Evolutionary conservation across 2,113 vertebrate genomes (phyloP).

Genomic region (Dromaius novaehollandiae): DNA sequence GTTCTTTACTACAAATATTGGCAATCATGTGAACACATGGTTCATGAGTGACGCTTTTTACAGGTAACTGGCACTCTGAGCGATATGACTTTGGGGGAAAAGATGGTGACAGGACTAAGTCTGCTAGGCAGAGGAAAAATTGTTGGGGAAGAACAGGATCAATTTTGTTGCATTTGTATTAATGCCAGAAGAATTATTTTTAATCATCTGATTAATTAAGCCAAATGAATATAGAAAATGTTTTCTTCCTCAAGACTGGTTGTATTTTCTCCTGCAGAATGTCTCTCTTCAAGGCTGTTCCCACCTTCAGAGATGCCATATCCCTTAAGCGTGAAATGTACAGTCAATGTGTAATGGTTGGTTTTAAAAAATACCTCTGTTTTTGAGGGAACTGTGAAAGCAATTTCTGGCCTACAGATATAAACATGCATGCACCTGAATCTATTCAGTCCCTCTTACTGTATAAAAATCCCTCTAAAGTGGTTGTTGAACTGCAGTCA

Average conservation of each 20-base stretch:
- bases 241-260: neutral
- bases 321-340: neutral
- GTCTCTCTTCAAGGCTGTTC: neutral
- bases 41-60: neutral
- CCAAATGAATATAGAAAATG: neutral
- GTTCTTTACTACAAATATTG: neutral
- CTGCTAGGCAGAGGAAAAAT: neutral
- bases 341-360: neutral
- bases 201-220: neutral
- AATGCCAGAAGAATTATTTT: neutral
- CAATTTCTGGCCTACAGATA: neutral
- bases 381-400: neutral
- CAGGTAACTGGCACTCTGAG: neutral
- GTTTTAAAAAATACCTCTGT: neutral
- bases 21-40: neutral
- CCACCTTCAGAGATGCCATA: neutral
- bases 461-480: neutral
- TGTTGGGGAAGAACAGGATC: neutral
- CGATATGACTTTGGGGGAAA: neutral
- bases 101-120: neutral
- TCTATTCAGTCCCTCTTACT: neutral
- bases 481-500: neutral
- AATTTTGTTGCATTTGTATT: neutral
- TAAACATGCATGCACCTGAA: neutral
- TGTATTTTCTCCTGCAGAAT: neutral